These are phyloP conservation scores for Scolopax rusticola DNA, from an alignment of 2,797 vertebrate genomes.

Conservation along the genomic window DNA sequence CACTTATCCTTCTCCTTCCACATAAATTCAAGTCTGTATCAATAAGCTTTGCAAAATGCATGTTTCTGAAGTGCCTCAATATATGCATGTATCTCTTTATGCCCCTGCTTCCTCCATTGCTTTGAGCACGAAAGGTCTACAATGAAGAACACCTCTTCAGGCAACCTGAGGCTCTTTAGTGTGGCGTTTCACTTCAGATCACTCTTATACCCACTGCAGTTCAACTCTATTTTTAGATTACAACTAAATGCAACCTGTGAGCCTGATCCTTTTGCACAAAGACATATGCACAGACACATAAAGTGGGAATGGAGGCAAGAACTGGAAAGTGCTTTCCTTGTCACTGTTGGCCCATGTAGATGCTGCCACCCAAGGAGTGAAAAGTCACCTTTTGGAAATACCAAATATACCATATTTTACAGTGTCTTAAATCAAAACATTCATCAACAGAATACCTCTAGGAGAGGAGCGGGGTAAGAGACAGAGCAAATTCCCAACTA, in stretches of 20 bases:
- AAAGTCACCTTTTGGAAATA: not conserved
- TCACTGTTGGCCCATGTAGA: not conserved
- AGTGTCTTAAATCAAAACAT: not conserved
- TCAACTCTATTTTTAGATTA: not conserved
- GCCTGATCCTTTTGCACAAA: not conserved
- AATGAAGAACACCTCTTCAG: not conserved
- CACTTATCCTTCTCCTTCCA: not conserved
- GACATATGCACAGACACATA: not conserved
- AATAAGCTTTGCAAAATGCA: not conserved
- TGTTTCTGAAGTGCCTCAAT: not conserved
- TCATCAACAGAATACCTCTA: not conserved
- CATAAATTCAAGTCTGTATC: not conserved
- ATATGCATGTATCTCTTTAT: not conserved
- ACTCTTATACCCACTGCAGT: not conserved
- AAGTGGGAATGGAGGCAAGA: not conserved
- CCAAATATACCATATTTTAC: not conserved
- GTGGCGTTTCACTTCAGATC: not conserved
- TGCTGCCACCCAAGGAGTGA: not conserved
- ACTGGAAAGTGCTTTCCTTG: conserved; percentile 12
- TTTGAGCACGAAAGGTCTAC: not conserved
- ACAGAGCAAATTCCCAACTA: not conserved
- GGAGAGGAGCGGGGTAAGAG: not conserved
- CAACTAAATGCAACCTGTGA: not conserved
- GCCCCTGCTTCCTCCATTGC: not conserved
- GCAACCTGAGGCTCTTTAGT: not conserved